Conservation (phyloP, 2,113 vertebrate genomes). For the Nanorana parkeri region DNA sequence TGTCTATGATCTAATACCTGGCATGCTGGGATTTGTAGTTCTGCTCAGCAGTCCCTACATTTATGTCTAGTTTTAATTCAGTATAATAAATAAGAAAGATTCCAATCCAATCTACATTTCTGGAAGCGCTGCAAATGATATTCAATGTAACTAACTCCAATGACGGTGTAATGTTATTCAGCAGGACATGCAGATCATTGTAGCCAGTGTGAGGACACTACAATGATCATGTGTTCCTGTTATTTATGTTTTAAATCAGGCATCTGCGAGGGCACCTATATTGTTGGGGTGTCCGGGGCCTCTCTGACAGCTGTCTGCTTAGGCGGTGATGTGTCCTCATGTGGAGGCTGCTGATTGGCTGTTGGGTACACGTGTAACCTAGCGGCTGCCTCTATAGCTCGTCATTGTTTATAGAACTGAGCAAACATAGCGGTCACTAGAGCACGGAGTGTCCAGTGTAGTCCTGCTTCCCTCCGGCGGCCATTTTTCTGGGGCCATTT, state of each 20-base stretch:
- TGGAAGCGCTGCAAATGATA: too few species aligned
- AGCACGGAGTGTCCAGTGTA: not conserved
- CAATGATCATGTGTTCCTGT: too few species aligned
- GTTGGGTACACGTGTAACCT: constrained; percentile 31
- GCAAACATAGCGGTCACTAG: not conserved
- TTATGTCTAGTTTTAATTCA: too few species aligned
- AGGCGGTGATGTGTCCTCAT: constrained; percentile 25
- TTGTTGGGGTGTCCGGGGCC: not conserved
- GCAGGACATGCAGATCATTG: too few species aligned
- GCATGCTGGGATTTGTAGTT: too few species aligned
- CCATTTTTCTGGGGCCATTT: not conserved
- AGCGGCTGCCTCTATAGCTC: not conserved
- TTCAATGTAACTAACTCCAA: too few species aligned
- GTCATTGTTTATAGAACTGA: not conserved
- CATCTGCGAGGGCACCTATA: not conserved
- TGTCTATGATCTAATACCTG: too few species aligned
- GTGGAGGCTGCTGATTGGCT: constrained; percentile 50
- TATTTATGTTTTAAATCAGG: not conserved
- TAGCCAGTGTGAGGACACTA: too few species aligned
- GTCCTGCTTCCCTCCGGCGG: not conserved
- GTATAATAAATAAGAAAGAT: too few species aligned
- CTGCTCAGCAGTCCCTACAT: too few species aligned
- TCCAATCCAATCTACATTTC: too few species aligned
- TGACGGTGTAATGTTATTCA: too few species aligned
- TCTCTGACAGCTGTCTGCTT: not conserved